A percentile compares a stretch with the other conserved stretches of the same genome.
These are phyloP conservation scores for Trissoscelio sp. DNA, from an alignment of 2,888 invertebrate species.

Conservation along the genomic window DNA sequence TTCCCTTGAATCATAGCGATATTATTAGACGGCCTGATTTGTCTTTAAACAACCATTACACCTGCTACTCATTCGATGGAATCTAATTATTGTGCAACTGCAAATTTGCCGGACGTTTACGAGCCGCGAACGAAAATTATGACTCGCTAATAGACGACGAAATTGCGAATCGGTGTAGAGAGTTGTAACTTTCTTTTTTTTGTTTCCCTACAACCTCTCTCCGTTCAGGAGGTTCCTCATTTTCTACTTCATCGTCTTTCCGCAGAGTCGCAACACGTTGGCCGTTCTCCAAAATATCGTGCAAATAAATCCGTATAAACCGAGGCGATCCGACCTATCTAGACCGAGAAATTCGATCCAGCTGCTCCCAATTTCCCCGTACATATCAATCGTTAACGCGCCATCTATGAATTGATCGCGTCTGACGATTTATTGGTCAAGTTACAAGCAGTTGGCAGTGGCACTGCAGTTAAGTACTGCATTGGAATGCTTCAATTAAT, in stretches of 20 bases:
- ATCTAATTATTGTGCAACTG: slow-evolving; percentile 75
- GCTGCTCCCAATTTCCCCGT: slow-evolving; percentile 70
- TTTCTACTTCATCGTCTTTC: slow-evolving; percentile 56
- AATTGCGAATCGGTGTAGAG: slow-evolving; percentile 67
- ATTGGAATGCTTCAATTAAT: not conserved
- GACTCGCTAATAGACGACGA: slow-evolving; percentile 39
- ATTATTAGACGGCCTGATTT: slow-evolving; percentile 79
- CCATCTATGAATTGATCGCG: not conserved
- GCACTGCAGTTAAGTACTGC: too few relatives aligned
- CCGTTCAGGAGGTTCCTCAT: slow-evolving; percentile 43
- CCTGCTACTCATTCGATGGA: slow-evolving; percentile 72
- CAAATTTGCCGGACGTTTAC: slow-evolving; percentile 27
- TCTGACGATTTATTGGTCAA: too few relatives aligned
- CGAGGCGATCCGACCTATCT: slow-evolving; percentile 75
- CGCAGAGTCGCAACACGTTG: slow-evolving; percentile 66
- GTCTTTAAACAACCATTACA: slow-evolving; percentile 73
- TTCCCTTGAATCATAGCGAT: slow-evolving; percentile 77
- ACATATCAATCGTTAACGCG: slow-evolving; percentile 4
- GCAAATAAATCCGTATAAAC: slow-evolving; percentile 77
- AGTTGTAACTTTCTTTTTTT: slow-evolving; percentile 12
- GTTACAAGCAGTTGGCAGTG: too few relatives aligned
- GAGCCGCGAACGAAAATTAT: slow-evolving; percentile 26
- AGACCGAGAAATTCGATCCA: slow-evolving; percentile 77
- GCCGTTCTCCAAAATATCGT: slow-evolving; percentile 76
- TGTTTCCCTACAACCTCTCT: not conserved